Evolutionary conservation across 2,797 vertebrate species (phyloP), one percentile per base, ranked within the genome.

Genomic region (Chaunax sp.): DNA sequence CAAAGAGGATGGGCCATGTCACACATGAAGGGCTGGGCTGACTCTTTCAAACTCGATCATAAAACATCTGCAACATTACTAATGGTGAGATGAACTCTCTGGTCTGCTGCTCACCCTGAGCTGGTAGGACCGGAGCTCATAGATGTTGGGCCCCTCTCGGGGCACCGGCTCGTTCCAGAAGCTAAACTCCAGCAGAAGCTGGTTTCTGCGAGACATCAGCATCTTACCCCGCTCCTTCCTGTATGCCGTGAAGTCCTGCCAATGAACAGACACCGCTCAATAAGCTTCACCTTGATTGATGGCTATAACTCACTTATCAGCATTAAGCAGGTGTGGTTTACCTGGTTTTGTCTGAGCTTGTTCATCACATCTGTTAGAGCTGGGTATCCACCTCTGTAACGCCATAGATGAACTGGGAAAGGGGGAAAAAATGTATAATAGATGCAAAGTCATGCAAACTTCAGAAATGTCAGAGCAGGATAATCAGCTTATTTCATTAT

Each of bases 321-420:
- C 3, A 33, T 19, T 7, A 30, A 5, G 14, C 7, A 12, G 20
- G 22, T 13, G 45, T 4, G 45, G 5, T 40, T 91, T 90, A 99
- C 98, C 96, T 96, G 92, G 85, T 98, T 97, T 88, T 96, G 93
- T 80, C 85, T 95, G 75, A 99, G 96, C 88, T 98, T 99, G 87
- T 68, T 97, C 97, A 98, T 98, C 86, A 98, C 97, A 69, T 99
- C 98, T 6, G 96, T 99, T 26, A 99, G 95, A 68, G 97, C 97
- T 18, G 97, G 97, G 60, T 98, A 99, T 55, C 98, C 98, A 72
- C 98, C 98, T 86, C 97, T 95, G 13, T 99, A 99, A 52, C 96
- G 92, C 98, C 98, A 99, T 78, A 99, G 89, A 77, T 99, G 98
- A 78, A 99, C 98, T 99, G 88, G 7, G 58, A 91, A 92, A 19